Percentiles rank a stretch among this genome's conserved stretches.
Conservation (phyloP, 2,113 vertebrate genomes). For the Macquaria australasica region DNA sequence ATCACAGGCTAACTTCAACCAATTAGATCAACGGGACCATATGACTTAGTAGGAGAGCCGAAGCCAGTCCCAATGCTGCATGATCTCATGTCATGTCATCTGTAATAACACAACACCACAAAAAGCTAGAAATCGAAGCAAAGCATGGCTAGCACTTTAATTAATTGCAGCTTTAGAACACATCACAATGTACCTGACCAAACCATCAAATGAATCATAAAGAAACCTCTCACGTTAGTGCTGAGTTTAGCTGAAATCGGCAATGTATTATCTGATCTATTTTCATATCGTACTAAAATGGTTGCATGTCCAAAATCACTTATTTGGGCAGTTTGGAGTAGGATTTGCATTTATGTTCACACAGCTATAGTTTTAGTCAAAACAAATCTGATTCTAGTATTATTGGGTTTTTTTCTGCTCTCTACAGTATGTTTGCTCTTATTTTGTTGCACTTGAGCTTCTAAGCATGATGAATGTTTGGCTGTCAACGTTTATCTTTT, state of each 20-base stretch:
- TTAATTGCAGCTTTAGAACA: not conserved
- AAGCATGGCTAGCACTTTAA: not conserved
- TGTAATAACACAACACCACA: not conserved
- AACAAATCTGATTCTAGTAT: not conserved
- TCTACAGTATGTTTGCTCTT: not conserved
- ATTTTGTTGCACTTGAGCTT: not conserved
- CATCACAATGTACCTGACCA: not conserved
- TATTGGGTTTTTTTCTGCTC: not conserved
- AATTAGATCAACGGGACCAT: no score
- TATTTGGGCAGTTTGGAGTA: not conserved
- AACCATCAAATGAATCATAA: not conserved
- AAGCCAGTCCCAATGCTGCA: not conserved
- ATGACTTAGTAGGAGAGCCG: no score
- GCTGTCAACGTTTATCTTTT: constrained; percentile 4
- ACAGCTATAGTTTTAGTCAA: not conserved
- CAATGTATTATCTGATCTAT: not conserved
- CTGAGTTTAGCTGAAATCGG: not conserved
- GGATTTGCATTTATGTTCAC: not conserved
- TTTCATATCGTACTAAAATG: not conserved
- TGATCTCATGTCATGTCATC: not conserved
- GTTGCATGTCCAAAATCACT: not conserved
- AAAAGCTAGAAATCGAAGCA: not conserved
- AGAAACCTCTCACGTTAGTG: not conserved
- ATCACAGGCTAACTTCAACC: no score
- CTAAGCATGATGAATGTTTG: constrained; percentile 1